Percentiles rank a stretch among this genome's conserved stretches.
Conservation (phyloP, 37 sponge, comb jelly and placozoan species). For the Bolinopsis microptera region DNA sequence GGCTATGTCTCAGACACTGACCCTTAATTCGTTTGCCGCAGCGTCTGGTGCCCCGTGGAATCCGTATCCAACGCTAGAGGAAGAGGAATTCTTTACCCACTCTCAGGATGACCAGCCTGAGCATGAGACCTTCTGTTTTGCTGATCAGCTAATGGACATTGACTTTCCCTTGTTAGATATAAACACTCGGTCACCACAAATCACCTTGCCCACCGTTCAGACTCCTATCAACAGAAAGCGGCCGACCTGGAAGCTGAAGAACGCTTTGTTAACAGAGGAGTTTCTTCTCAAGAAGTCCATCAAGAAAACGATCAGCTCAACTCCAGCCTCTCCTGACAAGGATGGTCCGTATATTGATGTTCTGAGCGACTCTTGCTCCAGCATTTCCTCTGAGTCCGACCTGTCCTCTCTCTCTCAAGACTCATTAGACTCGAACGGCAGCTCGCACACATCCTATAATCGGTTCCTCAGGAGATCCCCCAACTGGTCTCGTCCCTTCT, state of each 20-base stretch:
- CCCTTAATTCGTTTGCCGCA: neutral
- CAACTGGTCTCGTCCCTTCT: neutral
- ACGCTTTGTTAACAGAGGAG: slow-evolving; percentile 38
- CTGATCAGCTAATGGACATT: slow-evolving; percentile 47
- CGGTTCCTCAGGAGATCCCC: neutral
- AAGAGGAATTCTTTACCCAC: neutral
- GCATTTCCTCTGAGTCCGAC: neutral
- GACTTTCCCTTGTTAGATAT: slow-evolving; percentile 40
- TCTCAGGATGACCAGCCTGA: neutral
- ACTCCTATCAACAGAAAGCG: neutral
- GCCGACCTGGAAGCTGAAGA: neutral
- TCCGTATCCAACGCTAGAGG: neutral
- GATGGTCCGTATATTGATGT: slow-evolving; percentile 14
- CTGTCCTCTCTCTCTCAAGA: slow-evolving; percentile 31
- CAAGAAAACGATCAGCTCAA: neutral
- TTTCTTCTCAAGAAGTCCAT: slow-evolving; percentile 28
- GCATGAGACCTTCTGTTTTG: neutral
- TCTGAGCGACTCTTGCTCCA: slow-evolving; percentile 11
- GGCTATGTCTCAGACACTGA: slow-evolving; percentile 10
- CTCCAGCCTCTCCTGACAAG: neutral
- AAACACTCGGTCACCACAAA: neutral
- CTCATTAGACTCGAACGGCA: neutral
- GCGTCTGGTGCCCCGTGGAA: neutral
- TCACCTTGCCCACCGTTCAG: neutral
- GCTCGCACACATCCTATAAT: neutral